These are phyloP conservation scores for Coryphaenoides rupestris DNA, from an alignment of 2,113 vertebrate genomes.

Conservation along the genomic window DNA sequence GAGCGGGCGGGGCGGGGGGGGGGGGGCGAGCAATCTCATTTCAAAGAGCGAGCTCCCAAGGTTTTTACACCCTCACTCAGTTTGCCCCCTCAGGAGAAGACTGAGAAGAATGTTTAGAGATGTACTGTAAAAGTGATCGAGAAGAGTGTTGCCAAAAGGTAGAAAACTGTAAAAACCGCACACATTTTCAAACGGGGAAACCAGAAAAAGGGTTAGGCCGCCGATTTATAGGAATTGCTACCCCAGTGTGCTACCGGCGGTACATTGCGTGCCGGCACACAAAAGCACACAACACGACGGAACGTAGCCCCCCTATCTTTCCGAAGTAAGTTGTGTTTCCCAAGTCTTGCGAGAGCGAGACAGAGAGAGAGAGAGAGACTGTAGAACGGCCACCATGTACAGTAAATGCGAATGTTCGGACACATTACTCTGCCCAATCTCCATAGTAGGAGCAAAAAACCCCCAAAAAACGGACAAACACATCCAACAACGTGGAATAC, in stretches of 20 bases:
- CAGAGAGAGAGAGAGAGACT: slow-evolving; percentile 17
- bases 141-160: too few relatives aligned
- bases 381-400: slow-evolving; percentile 30
- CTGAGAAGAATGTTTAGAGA: too few relatives aligned
- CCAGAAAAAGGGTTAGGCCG: neutral
- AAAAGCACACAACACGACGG: neutral
- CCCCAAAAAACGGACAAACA: neutral
- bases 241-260: neutral
- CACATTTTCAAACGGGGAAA: neutral
- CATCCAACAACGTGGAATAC: neutral
- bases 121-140: too few relatives aligned
- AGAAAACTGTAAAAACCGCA: too few relatives aligned
- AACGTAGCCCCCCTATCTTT: too few relatives aligned
- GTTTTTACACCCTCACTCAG: too few relatives aligned
- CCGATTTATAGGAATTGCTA: neutral
- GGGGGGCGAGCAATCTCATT: too few relatives aligned
- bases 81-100: too few relatives aligned
- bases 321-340: slow-evolving; percentile 27
- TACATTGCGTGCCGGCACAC: neutral
- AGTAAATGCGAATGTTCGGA: slow-evolving; percentile 49
- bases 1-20: too few relatives aligned
- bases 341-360: slow-evolving; percentile 15
- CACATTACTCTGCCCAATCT: slow-evolving; percentile 23
- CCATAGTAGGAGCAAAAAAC: slow-evolving; percentile 2
- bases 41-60: too few relatives aligned